Conservation (phyloP, 2,888 invertebrate genomes). For the Acanthoscelides obtectus region DNA sequence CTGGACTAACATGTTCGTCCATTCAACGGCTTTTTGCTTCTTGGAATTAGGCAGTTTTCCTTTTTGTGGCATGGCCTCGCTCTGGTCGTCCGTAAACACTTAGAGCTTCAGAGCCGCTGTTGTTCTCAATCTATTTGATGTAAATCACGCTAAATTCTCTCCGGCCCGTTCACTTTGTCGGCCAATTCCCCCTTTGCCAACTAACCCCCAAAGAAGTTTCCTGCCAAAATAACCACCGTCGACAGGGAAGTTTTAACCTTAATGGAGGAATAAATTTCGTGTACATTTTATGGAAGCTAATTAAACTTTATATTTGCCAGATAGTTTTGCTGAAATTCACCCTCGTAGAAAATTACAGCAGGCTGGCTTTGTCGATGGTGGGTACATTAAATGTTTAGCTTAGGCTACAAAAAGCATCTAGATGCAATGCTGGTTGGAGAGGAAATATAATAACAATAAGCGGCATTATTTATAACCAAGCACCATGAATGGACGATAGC, state of each 20-base stretch:
- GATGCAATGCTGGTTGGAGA: too few relatives aligned
- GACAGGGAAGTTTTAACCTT: not conserved
- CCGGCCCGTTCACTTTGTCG: not conserved
- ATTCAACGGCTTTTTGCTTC: not conserved
- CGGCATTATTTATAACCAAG: too few relatives aligned
- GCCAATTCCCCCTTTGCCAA: not conserved
- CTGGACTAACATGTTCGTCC: not conserved
- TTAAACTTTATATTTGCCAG: slow-evolving; percentile 2
- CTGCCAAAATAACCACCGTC: not conserved
- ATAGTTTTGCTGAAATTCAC: not conserved
- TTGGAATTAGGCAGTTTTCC: not conserved
- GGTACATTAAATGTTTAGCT: not conserved
- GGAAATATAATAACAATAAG: too few relatives aligned
- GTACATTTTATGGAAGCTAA: not conserved
- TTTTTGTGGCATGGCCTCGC: not conserved
- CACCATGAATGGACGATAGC: too few relatives aligned
- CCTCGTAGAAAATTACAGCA: not conserved
- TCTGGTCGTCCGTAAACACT: not conserved
- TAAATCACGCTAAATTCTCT: not conserved
- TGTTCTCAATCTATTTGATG: not conserved
- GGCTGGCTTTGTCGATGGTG: not conserved
- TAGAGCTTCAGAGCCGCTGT: not conserved
- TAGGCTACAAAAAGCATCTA: too few relatives aligned
- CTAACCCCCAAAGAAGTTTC: not conserved
- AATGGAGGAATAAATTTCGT: not conserved